Percentiles rank a stretch among this genome's conserved stretches.
These are phyloP conservation scores for Podiceps cristatus DNA, from an alignment of 2,113 vertebrate genomes.

Conservation along the genomic window DNA sequence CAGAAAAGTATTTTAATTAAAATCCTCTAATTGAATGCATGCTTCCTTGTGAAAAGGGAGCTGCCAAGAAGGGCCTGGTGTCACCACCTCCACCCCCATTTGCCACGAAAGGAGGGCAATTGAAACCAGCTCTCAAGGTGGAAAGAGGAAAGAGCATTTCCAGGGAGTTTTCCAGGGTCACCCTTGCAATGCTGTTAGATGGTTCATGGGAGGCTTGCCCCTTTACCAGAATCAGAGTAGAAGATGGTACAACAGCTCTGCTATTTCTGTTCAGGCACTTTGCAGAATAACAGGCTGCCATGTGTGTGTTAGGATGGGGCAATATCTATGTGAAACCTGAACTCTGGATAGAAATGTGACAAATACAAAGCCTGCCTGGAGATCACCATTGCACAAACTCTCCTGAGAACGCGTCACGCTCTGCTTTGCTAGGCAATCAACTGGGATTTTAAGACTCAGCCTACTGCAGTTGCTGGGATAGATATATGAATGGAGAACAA, in stretches of 20 bases:
- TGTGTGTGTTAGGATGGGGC: not conserved
- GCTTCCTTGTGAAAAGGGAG: slow-evolving; percentile 79
- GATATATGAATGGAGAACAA: not conserved
- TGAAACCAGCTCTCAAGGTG: slow-evolving; percentile 68
- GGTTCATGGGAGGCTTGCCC: not conserved
- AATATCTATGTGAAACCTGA: not conserved
- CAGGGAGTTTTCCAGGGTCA: slow-evolving; percentile 31
- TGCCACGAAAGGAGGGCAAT: slow-evolving; percentile 58
- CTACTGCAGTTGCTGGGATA: not conserved
- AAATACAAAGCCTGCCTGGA: not conserved
- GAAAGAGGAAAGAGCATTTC: slow-evolving; percentile 45
- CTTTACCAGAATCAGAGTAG: slow-evolving; percentile 11
- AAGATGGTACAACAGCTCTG: not conserved
- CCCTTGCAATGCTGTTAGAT: not conserved
- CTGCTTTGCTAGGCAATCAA: not conserved
- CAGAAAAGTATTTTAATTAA: slow-evolving; percentile 86
- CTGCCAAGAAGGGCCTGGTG: slow-evolving; percentile 72
- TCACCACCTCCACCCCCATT: slow-evolving; percentile 75
- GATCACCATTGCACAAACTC: not conserved
- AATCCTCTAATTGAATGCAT: slow-evolving; percentile 84
- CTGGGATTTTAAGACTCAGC: not conserved
- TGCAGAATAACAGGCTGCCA: not conserved
- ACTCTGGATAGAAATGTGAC: not conserved
- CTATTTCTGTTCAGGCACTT: not conserved
- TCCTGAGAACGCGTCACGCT: not conserved